Percentiles rank a stretch among this genome's conserved stretches.
Evolutionary conservation across 2,797 vertebrate genomes (phyloP).

Genomic region (Austrolebias charrua): DNA sequence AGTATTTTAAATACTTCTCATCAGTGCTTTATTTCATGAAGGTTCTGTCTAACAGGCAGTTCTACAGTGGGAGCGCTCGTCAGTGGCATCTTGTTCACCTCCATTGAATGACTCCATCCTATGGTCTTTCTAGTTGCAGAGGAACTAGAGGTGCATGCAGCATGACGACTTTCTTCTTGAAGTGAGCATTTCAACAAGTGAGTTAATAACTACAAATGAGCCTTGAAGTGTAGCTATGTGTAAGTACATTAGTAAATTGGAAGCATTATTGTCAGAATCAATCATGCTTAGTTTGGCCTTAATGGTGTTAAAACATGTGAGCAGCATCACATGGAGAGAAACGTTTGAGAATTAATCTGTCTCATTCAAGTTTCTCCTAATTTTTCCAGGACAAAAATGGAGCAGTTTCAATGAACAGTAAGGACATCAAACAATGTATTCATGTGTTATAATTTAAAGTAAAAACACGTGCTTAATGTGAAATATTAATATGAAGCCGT

Average conservation of each 20-base stretch:
- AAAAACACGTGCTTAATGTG: neutral
- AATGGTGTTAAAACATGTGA: slow-evolving; percentile 4
- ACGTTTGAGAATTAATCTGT: no score
- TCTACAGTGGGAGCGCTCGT: neutral
- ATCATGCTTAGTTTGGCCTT: neutral
- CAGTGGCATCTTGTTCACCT: neutral
- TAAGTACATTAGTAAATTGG: slow-evolving; percentile 1
- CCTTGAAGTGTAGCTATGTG: slow-evolving; percentile 10
- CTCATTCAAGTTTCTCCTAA: no score
- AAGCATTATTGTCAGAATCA: neutral
- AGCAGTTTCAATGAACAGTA: no score
- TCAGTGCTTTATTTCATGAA: neutral
- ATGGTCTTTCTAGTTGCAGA: neutral
- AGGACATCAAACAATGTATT: no score
- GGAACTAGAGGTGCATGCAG: neutral
- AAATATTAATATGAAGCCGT: neutral
- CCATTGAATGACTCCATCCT: neutral
- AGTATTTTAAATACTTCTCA: no score
- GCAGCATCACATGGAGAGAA: neutral
- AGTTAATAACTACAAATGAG: slow-evolving; percentile 14
- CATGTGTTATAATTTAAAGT: no score
- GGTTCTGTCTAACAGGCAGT: neutral
- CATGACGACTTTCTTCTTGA: slow-evolving; percentile 1
- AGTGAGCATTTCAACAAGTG: neutral
- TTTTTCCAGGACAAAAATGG: no score